phyloP scores from a whole-genome alignment of 2,888 invertebrate genomes.

The Tethea ocularis region DNA sequence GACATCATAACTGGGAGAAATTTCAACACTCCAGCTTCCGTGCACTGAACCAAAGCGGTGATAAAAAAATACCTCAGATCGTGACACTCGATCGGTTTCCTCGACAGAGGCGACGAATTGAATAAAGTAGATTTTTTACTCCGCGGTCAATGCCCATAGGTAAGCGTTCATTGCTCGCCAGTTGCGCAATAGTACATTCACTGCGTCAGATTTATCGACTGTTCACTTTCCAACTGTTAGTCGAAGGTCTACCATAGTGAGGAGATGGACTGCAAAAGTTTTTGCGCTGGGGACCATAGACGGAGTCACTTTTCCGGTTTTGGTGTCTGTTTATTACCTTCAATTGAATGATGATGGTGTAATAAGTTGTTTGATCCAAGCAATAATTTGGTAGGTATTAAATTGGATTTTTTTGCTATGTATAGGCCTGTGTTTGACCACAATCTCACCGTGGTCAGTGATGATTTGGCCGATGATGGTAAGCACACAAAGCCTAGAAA shows the following conservation, averaged over 20 bases:
- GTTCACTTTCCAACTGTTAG: conserved; percentile 26
- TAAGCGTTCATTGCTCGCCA: conserved; percentile 37
- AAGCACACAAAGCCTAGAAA: no score
- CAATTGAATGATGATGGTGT: background rate
- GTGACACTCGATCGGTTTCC: conserved; percentile 40
- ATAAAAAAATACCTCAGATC: conserved; percentile 28
- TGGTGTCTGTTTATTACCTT: no score
- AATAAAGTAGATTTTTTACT: conserved; percentile 42
- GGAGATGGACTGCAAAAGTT: background rate
- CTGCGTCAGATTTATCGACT: conserved; percentile 30
- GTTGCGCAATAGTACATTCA: conserved; percentile 42
- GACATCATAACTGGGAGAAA: background rate
- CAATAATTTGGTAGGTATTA: background rate
- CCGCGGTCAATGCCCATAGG: conserved; percentile 51
- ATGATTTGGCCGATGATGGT: no score
- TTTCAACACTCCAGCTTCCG: conserved; percentile 13
- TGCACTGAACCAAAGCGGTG: conserved; percentile 29
- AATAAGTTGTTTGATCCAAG: no score
- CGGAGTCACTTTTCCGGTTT: conserved; percentile 6
- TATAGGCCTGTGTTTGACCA: no score
- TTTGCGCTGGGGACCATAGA: background rate
- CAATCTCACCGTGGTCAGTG: no score
- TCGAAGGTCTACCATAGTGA: background rate
- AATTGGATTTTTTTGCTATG: no score
- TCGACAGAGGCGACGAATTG: conserved; percentile 28